These are phyloP conservation scores for Halcyon smyrnensis DNA, from an alignment of 2,797 vertebrate species.

Conservation along the genomic window DNA sequence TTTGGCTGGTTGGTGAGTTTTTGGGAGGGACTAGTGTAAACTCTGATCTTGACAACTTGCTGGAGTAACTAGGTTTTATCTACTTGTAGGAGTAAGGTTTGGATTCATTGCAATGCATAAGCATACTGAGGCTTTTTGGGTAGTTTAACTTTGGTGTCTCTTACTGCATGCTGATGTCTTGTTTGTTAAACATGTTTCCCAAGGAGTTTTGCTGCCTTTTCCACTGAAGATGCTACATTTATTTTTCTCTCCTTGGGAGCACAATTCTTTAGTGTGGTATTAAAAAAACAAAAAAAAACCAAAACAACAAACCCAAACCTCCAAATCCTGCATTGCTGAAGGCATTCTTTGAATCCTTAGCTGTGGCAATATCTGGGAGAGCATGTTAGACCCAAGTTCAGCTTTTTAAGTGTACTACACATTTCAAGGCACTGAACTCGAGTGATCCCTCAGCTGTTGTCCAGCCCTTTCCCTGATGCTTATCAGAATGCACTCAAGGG, in stretches of 20 bases:
- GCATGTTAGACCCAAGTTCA: neutral
- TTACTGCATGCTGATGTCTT: neutral
- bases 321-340: neutral
- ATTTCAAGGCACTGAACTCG: neutral
- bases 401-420: neutral
- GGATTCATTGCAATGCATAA: neutral
- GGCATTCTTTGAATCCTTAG: neutral
- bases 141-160: neutral
- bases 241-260: rapidly evolving
- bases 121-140: neutral
- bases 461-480: neutral
- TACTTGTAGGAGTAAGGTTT: neutral
- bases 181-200: neutral
- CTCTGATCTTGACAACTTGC: neutral
- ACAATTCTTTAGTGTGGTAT: neutral
- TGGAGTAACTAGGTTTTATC: neutral
- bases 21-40: neutral
- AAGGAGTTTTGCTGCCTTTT: neutral
- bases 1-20: neutral
- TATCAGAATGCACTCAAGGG: conserved; percentile 25
- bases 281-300: neutral
- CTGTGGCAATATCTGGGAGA: neutral
- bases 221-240: neutral
- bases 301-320: neutral
- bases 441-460: neutral